Base-by-base conservation (phyloP, 1,140 invertebrate genomes). In the Aphaenogaster floridana region DNA sequence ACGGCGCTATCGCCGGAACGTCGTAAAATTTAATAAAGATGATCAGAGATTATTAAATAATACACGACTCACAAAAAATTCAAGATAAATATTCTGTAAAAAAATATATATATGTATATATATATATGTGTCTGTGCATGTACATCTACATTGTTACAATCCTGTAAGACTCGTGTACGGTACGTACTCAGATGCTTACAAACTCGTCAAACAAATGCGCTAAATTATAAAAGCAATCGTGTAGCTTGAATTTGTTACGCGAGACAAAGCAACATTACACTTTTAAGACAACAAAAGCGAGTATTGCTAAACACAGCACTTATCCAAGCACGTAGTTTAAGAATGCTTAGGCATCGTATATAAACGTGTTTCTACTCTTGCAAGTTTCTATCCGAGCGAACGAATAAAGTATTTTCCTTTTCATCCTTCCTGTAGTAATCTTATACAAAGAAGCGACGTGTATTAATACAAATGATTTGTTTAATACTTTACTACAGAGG, bases 31-130 rank as follows among this genome's bases (percentile, higher is more conserved):
- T 57, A 69, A 81, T 36, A 5, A 59, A 86, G n/a, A 76, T 48
- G 36, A 13, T 13, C 34, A 13, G 28, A 77, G 34, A 85, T n/a
- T 28, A 42, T 77, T 34, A 86, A 77, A 68, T 86, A 86, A 79
- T 79, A 78, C n/a, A 57, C 15, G 17, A 85, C 17, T 78, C 39
- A 13, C 21, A 69, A 54, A 85, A 77, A 85, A 77, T 63, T 50
- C 48, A 86, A 68, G 61, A 66, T 79, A 21, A 86, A 79, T 42
- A 34, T 13, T 86, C 61, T 79, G 61, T 86, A 79, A 86, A 86
- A 86, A 86, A 86, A 86, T 86, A 79, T 86, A 79, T 86, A 13
- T 78, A 54, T 68, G n/a, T 45, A 21, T 77, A 7, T 74, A 15
- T 78, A 42, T 72, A 48, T 45, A 71, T 83, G 17, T 68, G 2